Percentiles rank a stretch among this genome's conserved stretches.
Conservation (phyloP, 2,113 vertebrate genomes). For the Terrapene triunguis region DNA sequence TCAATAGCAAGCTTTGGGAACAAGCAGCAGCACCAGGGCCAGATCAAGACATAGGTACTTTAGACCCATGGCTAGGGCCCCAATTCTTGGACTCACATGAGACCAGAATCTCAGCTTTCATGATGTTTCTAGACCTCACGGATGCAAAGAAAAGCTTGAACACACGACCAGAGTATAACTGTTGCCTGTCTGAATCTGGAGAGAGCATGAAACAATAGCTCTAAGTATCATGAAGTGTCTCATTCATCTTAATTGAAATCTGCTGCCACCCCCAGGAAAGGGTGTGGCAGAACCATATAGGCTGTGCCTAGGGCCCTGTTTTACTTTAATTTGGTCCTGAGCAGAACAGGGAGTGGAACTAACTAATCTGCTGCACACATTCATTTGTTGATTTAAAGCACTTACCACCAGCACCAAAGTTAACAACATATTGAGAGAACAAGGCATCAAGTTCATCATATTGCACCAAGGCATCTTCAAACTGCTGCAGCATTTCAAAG, state of each 20-base stretch:
- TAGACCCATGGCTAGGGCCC: background rate
- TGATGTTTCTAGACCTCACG: background rate
- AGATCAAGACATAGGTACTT: constrained; percentile 12
- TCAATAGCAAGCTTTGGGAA: constrained; percentile 18
- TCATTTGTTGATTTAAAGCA: background rate
- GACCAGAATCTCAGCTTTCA: constrained; percentile 13
- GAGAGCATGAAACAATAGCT: background rate
- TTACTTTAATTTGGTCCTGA: background rate
- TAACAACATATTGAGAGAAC: constrained; percentile 98
- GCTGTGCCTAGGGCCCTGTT: background rate
- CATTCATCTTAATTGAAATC: background rate
- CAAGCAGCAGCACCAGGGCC: constrained; percentile 5
- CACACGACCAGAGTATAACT: background rate
- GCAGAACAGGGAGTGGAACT: background rate
- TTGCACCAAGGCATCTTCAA: constrained; percentile 96
- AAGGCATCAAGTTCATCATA: constrained; percentile 99
- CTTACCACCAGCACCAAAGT: constrained; percentile 97
- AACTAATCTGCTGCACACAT: background rate
- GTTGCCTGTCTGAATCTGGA: background rate
- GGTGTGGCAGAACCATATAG: background rate
- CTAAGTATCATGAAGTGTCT: background rate
- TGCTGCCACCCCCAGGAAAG: background rate
- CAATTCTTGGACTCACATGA: background rate
- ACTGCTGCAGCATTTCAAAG: constrained; percentile 99
- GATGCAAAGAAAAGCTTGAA: background rate